Base-by-base conservation (phyloP, 2,113 vertebrate genomes). In the Centrocercus urophasianus region DNA sequence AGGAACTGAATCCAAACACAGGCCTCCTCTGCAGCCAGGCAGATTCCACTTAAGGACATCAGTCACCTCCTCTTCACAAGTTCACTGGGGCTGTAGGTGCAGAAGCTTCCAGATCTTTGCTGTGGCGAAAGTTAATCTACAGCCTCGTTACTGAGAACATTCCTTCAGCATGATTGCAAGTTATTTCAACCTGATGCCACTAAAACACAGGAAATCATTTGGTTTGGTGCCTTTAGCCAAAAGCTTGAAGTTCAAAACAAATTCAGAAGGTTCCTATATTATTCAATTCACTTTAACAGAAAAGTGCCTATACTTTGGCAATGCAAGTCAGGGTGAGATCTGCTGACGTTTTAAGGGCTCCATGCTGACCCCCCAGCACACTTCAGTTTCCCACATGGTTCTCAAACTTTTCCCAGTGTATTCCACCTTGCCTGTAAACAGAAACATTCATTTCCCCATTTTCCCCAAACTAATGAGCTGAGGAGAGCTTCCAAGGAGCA, bases 41-140 rank as follows among this genome's bases (percentile, higher is more conserved):
- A 84, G 48, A 78, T 36, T 57, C 54, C 45, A 38, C 70, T 88
- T 60, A 73, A 80, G 47, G 90, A 2, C 16, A 89, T 28, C 79
- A 77, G 76, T 34, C 20, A 1, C 48, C 42, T 73, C 60, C 56
- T 56, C 93, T 88, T 93, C 85, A 93, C 83, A 83, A 77, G 75
- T 47, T 90, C 60, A 38, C 83, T 88, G 50, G 27, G 67, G 56
- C 71, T 72, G 28, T 60, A 71, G 83, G 71, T 65, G 71, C 70
- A 93, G 92, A 94, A 96, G 66, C 70, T 84, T 95, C 80, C 80
- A 92, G 69, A 95, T 78, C 85, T 89, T 47, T 80, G 82, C 91
- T 83, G 79, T 42, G 82, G 75, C 5, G 2, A 56, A 91, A 89
- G 72, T 86, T 93, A 88, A 91, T 94, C 91, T 93, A 86, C 91